phyloP scores from a whole-genome alignment of 64 coral and sea anemone species.

The Actinia equina region DNA sequence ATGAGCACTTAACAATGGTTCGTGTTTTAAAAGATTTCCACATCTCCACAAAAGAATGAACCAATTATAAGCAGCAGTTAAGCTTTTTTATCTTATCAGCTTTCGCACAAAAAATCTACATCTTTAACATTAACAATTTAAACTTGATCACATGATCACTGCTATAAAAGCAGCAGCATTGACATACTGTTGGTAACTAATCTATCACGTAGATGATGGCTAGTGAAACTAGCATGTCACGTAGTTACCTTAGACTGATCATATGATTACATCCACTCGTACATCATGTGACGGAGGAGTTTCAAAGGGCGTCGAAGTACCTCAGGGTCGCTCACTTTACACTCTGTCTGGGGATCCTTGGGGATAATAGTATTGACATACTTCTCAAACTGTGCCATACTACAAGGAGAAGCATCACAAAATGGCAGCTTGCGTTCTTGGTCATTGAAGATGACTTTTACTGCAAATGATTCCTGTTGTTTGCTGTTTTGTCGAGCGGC shows the following conservation, averaged over 20 bases:
- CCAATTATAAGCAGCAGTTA: background rate
- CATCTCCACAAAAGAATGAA: background rate
- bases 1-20: background rate
- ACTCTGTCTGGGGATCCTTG: conserved; percentile 36
- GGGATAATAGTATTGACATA: conserved; percentile 56
- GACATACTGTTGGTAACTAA: too few relatives aligned
- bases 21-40: too few relatives aligned
- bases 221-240: too few relatives aligned
- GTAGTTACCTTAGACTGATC: background rate
- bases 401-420: conserved; percentile 68
- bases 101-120: background rate
- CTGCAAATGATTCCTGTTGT: conserved; percentile 21
- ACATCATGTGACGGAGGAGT: background rate
- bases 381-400: conserved; percentile 42
- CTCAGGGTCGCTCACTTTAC: conserved; percentile 31
- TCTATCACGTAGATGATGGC: too few relatives aligned
- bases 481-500: background rate
- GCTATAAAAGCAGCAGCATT: too few relatives aligned
- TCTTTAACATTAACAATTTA: background rate
- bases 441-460: conserved; percentile 69
- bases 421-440: conserved; percentile 48
- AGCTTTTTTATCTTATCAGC: background rate
- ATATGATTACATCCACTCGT: background rate
- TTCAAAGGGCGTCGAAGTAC: background rate
- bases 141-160: too few relatives aligned